Evolutionary conservation across 2,888 invertebrate species (phyloP).

Genomic region (Carterocephalus palaemon): DNA sequence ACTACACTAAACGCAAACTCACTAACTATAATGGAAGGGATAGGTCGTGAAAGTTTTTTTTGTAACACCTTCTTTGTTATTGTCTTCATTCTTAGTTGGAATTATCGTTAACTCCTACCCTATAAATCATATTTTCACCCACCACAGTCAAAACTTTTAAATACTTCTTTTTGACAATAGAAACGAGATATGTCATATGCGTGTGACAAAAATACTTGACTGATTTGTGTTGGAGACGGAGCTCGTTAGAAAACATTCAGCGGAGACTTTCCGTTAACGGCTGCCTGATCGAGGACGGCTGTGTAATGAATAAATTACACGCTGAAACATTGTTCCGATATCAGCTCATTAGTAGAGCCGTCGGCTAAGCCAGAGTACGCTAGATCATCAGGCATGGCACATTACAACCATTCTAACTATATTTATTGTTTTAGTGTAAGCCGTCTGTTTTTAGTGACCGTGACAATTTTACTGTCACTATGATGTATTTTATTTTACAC

Average conservation of each 20-base stretch:
- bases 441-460: constrained; percentile 43
- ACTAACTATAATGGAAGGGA: too few relatives aligned
- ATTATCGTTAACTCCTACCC: too few relatives aligned
- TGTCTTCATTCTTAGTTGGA: too few relatives aligned
- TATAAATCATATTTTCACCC: too few relatives aligned
- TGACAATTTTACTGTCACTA: too few relatives aligned
- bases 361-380: constrained; percentile 43
- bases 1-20: too few relatives aligned
- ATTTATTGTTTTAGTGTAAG: constrained; percentile 56
- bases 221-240: constrained; percentile 29
- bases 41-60: too few relatives aligned
- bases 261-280: constrained; percentile 70
- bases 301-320: constrained; percentile 79
- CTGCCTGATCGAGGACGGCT: constrained; percentile 70
- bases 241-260: constrained; percentile 55
- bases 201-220: constrained; percentile 31
- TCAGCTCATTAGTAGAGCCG: constrained; percentile 66
- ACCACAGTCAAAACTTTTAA: too few relatives aligned
- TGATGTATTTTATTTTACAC: too few relatives aligned
- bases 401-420: constrained; percentile 49
- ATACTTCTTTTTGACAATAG: constrained; percentile 21
- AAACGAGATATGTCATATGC: constrained; percentile 14
- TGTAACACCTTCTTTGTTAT: too few relatives aligned
- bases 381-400: constrained; percentile 5
- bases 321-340: constrained; percentile 76